phyloP scores from a whole-genome alignment of 92 coral and sea anemone species.

The Parazoanthus atlanticus region DNA sequence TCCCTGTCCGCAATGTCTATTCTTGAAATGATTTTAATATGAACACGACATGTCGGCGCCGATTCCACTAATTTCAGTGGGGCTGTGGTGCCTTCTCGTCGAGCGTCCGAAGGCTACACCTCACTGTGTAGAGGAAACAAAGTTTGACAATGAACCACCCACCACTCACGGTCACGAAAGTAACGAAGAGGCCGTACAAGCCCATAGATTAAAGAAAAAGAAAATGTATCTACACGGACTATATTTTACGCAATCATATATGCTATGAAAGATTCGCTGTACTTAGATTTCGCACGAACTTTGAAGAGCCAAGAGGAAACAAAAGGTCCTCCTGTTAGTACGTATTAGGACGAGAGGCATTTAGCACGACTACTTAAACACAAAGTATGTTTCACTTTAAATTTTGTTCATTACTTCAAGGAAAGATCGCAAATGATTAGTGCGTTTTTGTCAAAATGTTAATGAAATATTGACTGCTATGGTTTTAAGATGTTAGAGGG shows the following conservation, averaged over 20 bases:
- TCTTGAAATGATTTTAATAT: slow-evolving; percentile 40
- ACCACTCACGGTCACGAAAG: slow-evolving; percentile 20
- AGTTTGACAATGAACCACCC: slow-evolving; percentile 7
- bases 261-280: neutral
- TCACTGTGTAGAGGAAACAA: slow-evolving; percentile 13
- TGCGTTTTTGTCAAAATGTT: slow-evolving; percentile 2
- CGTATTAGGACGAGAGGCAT: neutral
- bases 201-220: neutral
- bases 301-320: neutral
- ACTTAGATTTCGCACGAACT: neutral
- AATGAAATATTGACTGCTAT: slow-evolving; percentile 22
- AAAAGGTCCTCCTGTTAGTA: neutral
- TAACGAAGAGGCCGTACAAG: neutral
- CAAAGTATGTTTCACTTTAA: slow-evolving; percentile 7
- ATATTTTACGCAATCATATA: neutral
- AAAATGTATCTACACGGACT: neutral
- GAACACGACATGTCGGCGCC: slow-evolving; percentile 46
- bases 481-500: neutral
- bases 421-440: neutral
- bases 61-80: slow-evolving; percentile 39
- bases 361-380: slow-evolving; percentile 1
- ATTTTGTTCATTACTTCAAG: slow-evolving; percentile 23
- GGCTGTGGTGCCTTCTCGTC: slow-evolving; percentile 34
- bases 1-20: slow-evolving; percentile 44
- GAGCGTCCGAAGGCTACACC: slow-evolving; percentile 26